Evolutionary conservation across 2,888 invertebrate species (phyloP).

Genomic region (Petrophora chlorosata): DNA sequence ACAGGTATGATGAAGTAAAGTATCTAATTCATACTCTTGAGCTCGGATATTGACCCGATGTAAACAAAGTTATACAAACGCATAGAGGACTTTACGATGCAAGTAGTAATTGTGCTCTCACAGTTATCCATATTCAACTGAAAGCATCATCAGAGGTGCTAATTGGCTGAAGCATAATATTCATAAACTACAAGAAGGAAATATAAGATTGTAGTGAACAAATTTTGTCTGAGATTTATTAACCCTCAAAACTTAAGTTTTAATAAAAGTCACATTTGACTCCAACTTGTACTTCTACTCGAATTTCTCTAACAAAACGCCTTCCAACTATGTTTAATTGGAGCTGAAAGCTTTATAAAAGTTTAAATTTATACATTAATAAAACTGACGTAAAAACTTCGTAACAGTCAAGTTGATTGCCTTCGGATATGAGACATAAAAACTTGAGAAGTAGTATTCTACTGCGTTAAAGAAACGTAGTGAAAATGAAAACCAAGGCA

Average conservation of each 20-base stretch:
- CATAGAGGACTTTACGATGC: slow-evolving; percentile 34
- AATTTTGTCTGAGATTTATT: not conserved
- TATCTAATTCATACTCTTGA: too few species aligned
- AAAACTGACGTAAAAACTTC: slow-evolving; percentile 42
- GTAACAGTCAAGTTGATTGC: slow-evolving; percentile 37
- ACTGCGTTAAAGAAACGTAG: slow-evolving; percentile 10
- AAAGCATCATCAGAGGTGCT: slow-evolving; percentile 13
- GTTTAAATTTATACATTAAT: slow-evolving; percentile 39
- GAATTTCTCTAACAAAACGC: slow-evolving; percentile 28
- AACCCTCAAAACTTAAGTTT: not conserved
- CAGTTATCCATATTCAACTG: slow-evolving; percentile 13
- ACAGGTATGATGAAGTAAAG: too few species aligned
- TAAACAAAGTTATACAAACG: slow-evolving; percentile 7
- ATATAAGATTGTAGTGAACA: slow-evolving; percentile 3
- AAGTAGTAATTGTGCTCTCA: slow-evolving; percentile 22
- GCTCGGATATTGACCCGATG: not conserved
- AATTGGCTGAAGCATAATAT: slow-evolving; percentile 14
- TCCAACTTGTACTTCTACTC: slow-evolving; percentile 1
- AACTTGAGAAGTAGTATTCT: slow-evolving; percentile 21
- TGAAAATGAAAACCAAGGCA: not conserved
- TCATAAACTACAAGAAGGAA: not conserved
- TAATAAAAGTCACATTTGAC: not conserved
- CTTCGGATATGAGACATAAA: slow-evolving; percentile 35
- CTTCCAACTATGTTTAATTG: slow-evolving; percentile 38
- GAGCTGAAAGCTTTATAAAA: slow-evolving; percentile 41